A percentile compares a stretch with the other conserved stretches of the same genome.
These are phyloP conservation scores for Neolamprologus tretocephalus DNA, from an alignment of 2,113 vertebrate genomes.

Conservation along the genomic window DNA sequence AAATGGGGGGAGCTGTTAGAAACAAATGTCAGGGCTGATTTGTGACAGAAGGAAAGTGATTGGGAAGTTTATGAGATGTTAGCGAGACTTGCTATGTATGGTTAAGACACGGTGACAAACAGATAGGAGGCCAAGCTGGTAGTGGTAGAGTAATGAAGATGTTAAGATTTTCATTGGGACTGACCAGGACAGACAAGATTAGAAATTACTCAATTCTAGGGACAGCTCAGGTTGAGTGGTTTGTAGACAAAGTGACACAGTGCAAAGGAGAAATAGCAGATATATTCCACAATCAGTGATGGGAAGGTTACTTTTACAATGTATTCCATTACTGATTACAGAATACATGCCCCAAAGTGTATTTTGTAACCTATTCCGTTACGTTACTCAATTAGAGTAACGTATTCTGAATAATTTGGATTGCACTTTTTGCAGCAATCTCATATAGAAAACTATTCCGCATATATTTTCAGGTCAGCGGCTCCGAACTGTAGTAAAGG, in stretches of 20 bases:
- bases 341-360: neutral
- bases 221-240: neutral
- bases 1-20: neutral
- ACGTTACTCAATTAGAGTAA: neutral
- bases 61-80: neutral
- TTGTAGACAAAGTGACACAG: neutral
- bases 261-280: neutral
- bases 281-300: neutral
- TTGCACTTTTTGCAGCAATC: neutral
- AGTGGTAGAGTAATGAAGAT: neutral
- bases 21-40: neutral
- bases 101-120: neutral
- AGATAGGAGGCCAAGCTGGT: neutral
- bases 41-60: neutral
- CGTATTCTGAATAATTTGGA: neutral
- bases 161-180: neutral
- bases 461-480: neutral
- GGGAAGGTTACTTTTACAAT: neutral
- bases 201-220: accelerated
- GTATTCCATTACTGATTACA: neutral
- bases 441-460: neutral
- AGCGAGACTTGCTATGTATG: neutral
- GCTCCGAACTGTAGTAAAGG: neutral
- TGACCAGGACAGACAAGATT: neutral
- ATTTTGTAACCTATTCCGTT: neutral